Percentiles rank a stretch among this genome's conserved stretches.
phyloP scores from a whole-genome alignment of 2,888 invertebrate species.

The Callyntrura guangdongensis region DNA sequence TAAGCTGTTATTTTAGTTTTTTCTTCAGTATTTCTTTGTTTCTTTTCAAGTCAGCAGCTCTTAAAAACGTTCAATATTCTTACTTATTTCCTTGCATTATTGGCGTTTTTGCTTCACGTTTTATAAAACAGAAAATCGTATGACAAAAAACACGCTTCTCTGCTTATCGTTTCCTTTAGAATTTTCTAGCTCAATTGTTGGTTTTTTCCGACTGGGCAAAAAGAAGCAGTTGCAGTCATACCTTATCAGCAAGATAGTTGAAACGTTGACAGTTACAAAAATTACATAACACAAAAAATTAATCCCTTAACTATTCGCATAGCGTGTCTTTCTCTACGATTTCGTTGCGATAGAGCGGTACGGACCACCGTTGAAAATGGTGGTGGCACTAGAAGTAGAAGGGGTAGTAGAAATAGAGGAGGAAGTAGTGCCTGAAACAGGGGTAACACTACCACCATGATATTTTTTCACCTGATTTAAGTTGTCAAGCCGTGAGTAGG shows the following conservation, averaged over 20 bases:
- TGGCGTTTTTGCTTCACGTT: neutral
- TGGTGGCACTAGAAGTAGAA: constrained; percentile 29
- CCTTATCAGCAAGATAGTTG: neutral
- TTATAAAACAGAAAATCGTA: neutral
- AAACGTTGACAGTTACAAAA: constrained; percentile 17
- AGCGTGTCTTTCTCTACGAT: constrained; percentile 23
- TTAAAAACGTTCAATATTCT: constrained; percentile 33
- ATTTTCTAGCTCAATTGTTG: neutral
- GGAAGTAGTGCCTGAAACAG: neutral
- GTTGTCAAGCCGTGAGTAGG: constrained; percentile 90
- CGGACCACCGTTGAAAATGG: constrained; percentile 54
- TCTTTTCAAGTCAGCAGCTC: constrained; percentile 6
- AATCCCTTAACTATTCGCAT: neutral
- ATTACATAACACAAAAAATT: constrained; percentile 5
- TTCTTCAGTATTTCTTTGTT: constrained; percentile 8
- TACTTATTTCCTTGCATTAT: neutral
- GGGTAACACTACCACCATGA: neutral
- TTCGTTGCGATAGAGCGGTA: constrained; percentile 54
- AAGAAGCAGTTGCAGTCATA: neutral
- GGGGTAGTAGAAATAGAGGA: neutral
- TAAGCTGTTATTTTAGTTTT: constrained; percentile 14
- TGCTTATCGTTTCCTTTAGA: neutral
- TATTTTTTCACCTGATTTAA: constrained; percentile 65
- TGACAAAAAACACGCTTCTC: neutral
- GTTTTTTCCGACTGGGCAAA: neutral